Conservation (phyloP, 2,888 invertebrate genomes). For the Thysanoteuthis rhombus region DNA sequence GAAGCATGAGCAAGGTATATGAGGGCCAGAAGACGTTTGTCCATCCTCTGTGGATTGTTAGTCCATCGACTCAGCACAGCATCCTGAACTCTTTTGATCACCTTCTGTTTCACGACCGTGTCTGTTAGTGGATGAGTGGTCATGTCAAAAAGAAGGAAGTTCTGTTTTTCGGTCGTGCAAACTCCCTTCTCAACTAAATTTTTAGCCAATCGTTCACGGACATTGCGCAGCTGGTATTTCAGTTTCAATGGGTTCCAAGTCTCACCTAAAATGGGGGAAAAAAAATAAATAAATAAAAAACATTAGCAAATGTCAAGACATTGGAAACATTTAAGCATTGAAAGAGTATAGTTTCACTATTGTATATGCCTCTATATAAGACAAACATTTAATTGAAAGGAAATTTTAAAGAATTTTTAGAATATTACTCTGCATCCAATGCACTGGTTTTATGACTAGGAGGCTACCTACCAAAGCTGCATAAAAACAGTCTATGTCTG, state of each 20-base stretch:
- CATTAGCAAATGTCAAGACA: not conserved
- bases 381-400: no score
- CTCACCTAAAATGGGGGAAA: conserved; percentile 77
- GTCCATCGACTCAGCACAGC: conserved; percentile 93
- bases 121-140: conserved; percentile 99
- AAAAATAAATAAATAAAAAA: not conserved
- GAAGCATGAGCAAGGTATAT: conserved; percentile 96
- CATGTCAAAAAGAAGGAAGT: conserved; percentile 99
- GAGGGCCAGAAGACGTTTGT: conserved; percentile 90
- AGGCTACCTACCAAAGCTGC: no score
- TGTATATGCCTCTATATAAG: no score
- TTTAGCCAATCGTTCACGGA: conserved; percentile 97
- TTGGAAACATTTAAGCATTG: not conserved
- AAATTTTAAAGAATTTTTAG: no score
- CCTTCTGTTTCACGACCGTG: conserved; percentile 90
- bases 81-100: conserved; percentile 95
- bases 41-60: conserved; percentile 97
- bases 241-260: conserved; percentile 99
- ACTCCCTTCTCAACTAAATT: conserved; percentile 99
- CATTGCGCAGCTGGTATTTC: conserved; percentile 97
- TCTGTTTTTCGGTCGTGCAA: conserved; percentile 98
- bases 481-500: no score
- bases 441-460: no score
- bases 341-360: no score
- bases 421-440: no score